These are phyloP conservation scores for Labeo catla DNA, from an alignment of 2,113 vertebrate genomes.

Conservation along the genomic window DNA sequence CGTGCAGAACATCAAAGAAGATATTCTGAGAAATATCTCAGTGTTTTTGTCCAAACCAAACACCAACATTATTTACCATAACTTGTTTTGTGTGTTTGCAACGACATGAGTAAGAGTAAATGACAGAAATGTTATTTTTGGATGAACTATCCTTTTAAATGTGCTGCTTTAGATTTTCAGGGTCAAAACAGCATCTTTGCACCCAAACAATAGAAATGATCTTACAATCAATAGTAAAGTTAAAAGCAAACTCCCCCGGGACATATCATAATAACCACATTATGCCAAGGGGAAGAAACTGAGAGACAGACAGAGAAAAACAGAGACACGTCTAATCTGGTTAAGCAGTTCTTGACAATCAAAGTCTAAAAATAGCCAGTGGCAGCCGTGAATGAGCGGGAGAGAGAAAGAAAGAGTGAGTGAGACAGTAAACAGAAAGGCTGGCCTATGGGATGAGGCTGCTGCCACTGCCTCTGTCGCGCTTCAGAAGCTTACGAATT, in stretches of 20 bases:
- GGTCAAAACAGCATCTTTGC: not conserved
- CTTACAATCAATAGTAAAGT: not conserved
- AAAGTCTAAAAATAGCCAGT: constrained; percentile 44
- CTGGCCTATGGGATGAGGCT: not conserved
- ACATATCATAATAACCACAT: constrained; percentile 5
- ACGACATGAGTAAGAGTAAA: not conserved
- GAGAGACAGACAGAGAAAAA: constrained; percentile 13
- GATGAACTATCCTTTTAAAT: not conserved
- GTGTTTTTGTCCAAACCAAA: not conserved
- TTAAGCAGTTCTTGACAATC: constrained; percentile 48
- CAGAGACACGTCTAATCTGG: constrained; percentile 45
- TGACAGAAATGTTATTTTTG: not conserved
- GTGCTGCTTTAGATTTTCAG: not conserved
- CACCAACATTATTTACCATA: too few species aligned
- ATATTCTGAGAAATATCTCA: not conserved
- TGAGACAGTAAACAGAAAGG: constrained; percentile 27
- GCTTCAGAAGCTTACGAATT: not conserved
- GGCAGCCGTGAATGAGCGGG: constrained; percentile 18
- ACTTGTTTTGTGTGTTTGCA: too few species aligned
- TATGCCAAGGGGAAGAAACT: constrained; percentile 1
- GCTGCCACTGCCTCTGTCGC: not conserved
- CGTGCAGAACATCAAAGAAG: not conserved
- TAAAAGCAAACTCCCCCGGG: not conserved
- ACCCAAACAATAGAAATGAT: not conserved
- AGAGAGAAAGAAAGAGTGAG: not conserved